A percentile compares a stretch with the other conserved stretches of the same genome.
phyloP scores from a whole-genome alignment of 2,113 vertebrate species.

The Rhinopithecus roxellana region DNA sequence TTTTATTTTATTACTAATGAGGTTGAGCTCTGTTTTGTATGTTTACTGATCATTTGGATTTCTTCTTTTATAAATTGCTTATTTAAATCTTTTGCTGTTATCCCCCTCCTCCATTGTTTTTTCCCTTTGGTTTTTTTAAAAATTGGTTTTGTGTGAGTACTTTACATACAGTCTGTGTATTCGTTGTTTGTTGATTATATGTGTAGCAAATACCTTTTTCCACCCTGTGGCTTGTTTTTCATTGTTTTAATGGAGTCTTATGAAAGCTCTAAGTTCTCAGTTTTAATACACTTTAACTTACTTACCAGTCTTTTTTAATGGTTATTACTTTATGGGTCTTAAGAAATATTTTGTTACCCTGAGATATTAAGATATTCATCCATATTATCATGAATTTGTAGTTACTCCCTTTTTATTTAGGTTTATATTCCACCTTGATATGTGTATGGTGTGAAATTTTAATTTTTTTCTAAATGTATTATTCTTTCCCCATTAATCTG shows the following conservation, averaged over 20 bases:
- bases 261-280: neutral
- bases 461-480: too few relatives aligned
- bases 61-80: constrained; percentile 1
- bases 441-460: too few relatives aligned
- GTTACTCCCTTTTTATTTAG: too few relatives aligned
- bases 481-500: too few relatives aligned
- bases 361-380: neutral
- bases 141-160: constrained; percentile 4
- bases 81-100: neutral
- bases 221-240: neutral
- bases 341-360: neutral
- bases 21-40: neutral
- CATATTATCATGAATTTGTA: too few relatives aligned
- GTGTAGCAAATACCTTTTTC: too few relatives aligned
- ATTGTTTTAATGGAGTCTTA: neutral
- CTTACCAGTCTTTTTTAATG: neutral
- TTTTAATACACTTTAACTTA: neutral
- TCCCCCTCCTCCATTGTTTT: neutral
- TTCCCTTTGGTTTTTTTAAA: neutral
- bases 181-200: constrained; percentile 11
- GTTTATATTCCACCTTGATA: too few relatives aligned
- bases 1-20: constrained; percentile 5
- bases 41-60: neutral
- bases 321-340: neutral
- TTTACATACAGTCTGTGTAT: neutral